Evolutionary conservation across 2,888 invertebrate species (phyloP), one percentile per base, ranked within the genome.

Genomic region (Nymphalis polychloros): DNA sequence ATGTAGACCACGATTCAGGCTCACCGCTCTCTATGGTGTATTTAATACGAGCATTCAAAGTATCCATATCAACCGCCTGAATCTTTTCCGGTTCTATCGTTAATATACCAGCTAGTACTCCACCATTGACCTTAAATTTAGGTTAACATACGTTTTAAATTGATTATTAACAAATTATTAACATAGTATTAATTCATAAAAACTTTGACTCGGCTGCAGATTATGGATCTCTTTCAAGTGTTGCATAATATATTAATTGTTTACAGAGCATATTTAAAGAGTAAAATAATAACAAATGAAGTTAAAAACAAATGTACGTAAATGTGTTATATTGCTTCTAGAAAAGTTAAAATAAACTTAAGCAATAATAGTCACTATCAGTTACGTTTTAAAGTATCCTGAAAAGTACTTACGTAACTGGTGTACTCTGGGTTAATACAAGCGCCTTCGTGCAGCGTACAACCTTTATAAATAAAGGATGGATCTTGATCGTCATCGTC

Each of bases 401-500:
- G 41, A 41, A 41, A 41, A 41, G 41, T 77, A 88, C 96, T 95
- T 85, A 97, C 97, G 73, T 95, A 96, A 65, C 97, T 95, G 19
- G 95, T 94, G 85, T 97, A 97, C 84, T 97, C 97, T 0, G 97
- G 97, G 84, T 97, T 97, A 74, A 97, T 96, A 84, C 97, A 98
- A 63, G 96, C 95, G 0, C 97, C 97, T 77, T 97, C 97, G 63
- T 96, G 93, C 0, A 96, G 88, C 76, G 95, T 96, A 82, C 98
- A 98, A 17, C 97, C 97, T 46, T 96, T 95, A 89, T 97, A 97
- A 72, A 97, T 96, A 82, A 98, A 98, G 0, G 97, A 97, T 0
- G 98, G 98, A 82, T 97, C 97, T 81, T 97, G 96, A 81, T 98
- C 98, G 81, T 98, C 98, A 59, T 97, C 97, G 79, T 98, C 98